Base-by-base conservation (phyloP, 2,888 invertebrate species). In the Meiosimyza decipiens region DNA sequence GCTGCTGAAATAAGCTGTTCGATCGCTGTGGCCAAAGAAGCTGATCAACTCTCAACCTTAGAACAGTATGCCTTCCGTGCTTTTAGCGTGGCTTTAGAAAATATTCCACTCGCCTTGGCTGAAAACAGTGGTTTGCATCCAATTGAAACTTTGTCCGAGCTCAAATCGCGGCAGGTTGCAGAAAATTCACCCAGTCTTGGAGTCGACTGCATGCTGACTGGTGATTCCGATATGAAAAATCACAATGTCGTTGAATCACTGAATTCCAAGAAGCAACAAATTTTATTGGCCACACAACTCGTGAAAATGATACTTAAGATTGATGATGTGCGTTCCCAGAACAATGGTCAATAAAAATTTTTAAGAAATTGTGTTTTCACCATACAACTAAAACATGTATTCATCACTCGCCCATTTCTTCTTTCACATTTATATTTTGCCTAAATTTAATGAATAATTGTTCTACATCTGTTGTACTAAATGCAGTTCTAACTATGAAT, bases 241-340 rank as follows among this genome's bases (percentile, higher is more conserved):
- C 95, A 97, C 88, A 94, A 96, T 86, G 98, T 99, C 15, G 94
- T 99, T 74, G 99, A 99, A 89, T 97, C 99, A 0, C 90, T 99
- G 66, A 93, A 95, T 87, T 96, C 97, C 52, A 99, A 99, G 91
- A 95, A 96, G 82, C 98, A 99, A 84, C 99, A 99, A 89, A 94
- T 99, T 74, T 90, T 97, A 50, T 89, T 99, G 79, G 99, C 99
- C 22, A 97, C 99, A 0, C 99, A 99, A 84, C 90, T 99, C 76
- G 99, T 99, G 69, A 98, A 99, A 87, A 99, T 99, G 99, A 99
- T 99, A 78, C 91, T 99, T 78, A 99, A 99, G 89, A 99, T 99
- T 75, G 99, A 99, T 86, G 99, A 99, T 86, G 95, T 99, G 55
- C 92, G 91, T 74, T 90, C 91, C 6, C 90, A 91, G 6, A 89